Conservation (phyloP, 2,113 vertebrate species). For the Istiophorus platypterus region DNA sequence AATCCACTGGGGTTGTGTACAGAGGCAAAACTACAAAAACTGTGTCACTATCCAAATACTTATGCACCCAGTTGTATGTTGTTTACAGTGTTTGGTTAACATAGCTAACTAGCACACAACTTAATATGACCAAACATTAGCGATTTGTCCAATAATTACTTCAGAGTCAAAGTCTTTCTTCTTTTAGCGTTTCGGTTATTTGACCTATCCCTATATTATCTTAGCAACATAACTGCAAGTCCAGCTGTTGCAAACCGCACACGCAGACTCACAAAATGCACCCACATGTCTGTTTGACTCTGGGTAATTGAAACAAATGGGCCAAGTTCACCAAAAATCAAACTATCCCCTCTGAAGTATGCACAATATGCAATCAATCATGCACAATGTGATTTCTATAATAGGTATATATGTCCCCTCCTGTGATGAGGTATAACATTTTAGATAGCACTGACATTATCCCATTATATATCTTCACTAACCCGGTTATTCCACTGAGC, state of each 20-base stretch:
- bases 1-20: too few relatives aligned
- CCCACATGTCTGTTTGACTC: background rate
- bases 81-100: background rate
- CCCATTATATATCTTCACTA: conserved; percentile 45
- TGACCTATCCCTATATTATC: conserved; percentile 3
- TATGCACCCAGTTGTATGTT: too few relatives aligned
- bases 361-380: conserved; percentile 33
- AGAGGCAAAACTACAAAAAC: too few relatives aligned
- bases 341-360: background rate
- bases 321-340: conserved; percentile 1
- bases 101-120: background rate
- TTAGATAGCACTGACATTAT: conserved; percentile 53
- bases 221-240: background rate
- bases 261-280: background rate
- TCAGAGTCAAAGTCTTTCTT: background rate
- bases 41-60: too few relatives aligned
- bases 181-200: background rate
- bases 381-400: conserved; percentile 28
- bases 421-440: conserved; percentile 46
- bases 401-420: conserved; percentile 17
- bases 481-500: conserved; percentile 58
- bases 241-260: background rate
- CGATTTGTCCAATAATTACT: background rate
- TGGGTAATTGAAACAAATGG: conserved; percentile 27
- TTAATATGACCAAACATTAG: background rate